A percentile compares a stretch with the other conserved stretches of the same genome.
Evolutionary conservation across 2,797 vertebrate species (phyloP).

Genomic region (Thamnophis elegans): DNA sequence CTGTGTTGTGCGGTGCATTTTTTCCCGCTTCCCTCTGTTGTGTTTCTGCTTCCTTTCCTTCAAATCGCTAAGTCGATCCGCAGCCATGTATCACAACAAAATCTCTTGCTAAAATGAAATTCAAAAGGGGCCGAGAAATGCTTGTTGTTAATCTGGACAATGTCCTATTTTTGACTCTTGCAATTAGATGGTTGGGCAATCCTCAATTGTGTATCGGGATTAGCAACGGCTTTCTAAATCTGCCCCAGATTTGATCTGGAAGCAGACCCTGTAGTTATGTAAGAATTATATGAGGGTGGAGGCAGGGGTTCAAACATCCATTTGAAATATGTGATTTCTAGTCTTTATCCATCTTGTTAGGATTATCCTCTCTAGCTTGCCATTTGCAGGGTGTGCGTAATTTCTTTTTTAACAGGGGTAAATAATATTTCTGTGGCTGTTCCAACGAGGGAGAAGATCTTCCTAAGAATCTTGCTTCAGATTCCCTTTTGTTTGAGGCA

Average conservation of each 20-base stretch:
- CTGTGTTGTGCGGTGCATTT: background rate
- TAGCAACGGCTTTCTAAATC: slow-evolving; percentile 24
- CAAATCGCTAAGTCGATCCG: background rate
- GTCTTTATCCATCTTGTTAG: slow-evolving; percentile 13
- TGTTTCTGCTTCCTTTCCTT: background rate
- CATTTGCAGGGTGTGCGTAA: slow-evolving; percentile 3
- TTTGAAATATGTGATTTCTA: slow-evolving; percentile 41
- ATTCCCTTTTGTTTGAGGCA: background rate
- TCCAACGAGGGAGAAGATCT: background rate
- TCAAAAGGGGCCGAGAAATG: slow-evolving; percentile 24
- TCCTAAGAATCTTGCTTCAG: background rate
- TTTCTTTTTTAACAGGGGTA: slow-evolving; percentile 12
- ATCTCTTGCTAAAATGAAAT: slow-evolving; percentile 28
- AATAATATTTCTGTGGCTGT: slow-evolving; percentile 23
- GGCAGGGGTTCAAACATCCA: background rate
- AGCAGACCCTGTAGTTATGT: slow-evolving; percentile 19
- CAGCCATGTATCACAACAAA: background rate
- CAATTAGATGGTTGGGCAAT: slow-evolving; percentile 36
- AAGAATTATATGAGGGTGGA: slow-evolving; percentile 16
- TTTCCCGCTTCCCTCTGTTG: no score
- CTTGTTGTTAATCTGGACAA: slow-evolving; percentile 13
- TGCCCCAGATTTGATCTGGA: slow-evolving; percentile 34
- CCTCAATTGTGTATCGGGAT: background rate
- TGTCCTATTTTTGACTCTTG: slow-evolving; percentile 27
- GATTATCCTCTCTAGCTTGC: slow-evolving; percentile 33